Evolutionary conservation across 1,140 invertebrate genomes (phyloP), one percentile per base, ranked within the genome.

Genomic region (Elysia chlorotica): DNA sequence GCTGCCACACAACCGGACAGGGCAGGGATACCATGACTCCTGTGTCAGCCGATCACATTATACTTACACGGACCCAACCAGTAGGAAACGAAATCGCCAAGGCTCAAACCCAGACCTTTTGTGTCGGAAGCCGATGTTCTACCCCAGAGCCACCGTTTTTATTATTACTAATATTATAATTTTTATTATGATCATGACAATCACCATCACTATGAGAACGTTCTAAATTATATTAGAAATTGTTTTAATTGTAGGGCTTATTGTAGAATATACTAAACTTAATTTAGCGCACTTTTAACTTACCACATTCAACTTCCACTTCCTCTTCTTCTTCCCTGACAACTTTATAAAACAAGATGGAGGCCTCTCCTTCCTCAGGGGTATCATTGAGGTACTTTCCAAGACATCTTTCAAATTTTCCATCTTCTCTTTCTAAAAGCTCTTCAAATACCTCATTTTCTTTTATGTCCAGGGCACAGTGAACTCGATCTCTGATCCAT

Each of bases 221-320:
- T 48, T 48, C n/a, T 48, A 48, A 48, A 48, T 48, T 48, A n/a
- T 48, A 14, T 10, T 48, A 48, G n/a, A 14, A n/a, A 48, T 14
- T 14, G 41, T n/a, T 10, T 14, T 48, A 48, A n/a, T 48, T 48
- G 10, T 48, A n/a, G n/a, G 10, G 10, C n/a, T 48, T 48, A 48
- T 14, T 48, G 10, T n/a, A 48, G 41, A 48, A 14, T 14, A 65
- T 5, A 53, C 6, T 5, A 36, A 2, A n/a, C n/a, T n/a, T n/a
- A n/a, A n/a, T n/a, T n/a, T n/a, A n/a, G n/a, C n/a, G n/a, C n/a
- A n/a, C n/a, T n/a, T n/a, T n/a, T n/a, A 37, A 75, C 74, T 65
- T 82, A 87, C 84, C 85, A 75, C 84, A 85, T 86, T 88, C 87
- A 48, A 87, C 82, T 84, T 87, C 85, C 61, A 87, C 79, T 79